phyloP scores from a whole-genome alignment of 2,797 vertebrate genomes.

The Tapirus indicus region DNA sequence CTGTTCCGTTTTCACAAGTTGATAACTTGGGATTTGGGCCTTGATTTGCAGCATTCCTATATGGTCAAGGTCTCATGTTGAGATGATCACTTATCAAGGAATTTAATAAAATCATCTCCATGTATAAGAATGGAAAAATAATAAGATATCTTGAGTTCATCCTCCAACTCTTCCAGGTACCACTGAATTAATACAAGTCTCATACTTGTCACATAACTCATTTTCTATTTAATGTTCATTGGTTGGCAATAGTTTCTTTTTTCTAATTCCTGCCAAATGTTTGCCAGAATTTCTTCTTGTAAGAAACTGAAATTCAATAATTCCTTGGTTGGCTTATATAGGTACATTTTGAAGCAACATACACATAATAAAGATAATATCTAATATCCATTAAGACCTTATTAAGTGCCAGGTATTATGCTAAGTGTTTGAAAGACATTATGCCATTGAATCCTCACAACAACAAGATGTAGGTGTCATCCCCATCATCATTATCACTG shows the following conservation, averaged over 20 bases:
- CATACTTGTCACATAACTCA: not conserved
- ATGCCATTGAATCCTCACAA: not conserved
- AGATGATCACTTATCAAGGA: conserved; percentile 67
- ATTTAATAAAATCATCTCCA: conserved; percentile 68
- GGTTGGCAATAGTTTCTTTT: not conserved
- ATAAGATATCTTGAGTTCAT: conserved; percentile 30
- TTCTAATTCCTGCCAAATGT: not conserved
- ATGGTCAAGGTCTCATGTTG: conserved; percentile 71
- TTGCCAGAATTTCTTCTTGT: conserved; percentile 18
- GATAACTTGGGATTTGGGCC: conserved; percentile 79
- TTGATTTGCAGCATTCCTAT: conserved; percentile 80
- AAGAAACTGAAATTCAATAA: not conserved
- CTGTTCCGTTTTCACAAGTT: conserved; percentile 86
- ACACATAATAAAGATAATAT: not conserved
- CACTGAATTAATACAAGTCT: not conserved
- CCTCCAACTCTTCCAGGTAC: not conserved
- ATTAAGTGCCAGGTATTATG: not conserved
- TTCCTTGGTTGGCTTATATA: not conserved
- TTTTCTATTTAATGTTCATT: conserved; percentile 41
- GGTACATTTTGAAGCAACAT: not conserved
- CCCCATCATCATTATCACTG: not conserved
- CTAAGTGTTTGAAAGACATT: not conserved
- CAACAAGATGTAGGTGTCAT: not conserved
- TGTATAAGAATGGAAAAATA: conserved; percentile 37
- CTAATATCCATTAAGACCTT: not conserved